Base-by-base conservation (phyloP, 1,140 invertebrate genomes). In the Plutomurus gul region DNA sequence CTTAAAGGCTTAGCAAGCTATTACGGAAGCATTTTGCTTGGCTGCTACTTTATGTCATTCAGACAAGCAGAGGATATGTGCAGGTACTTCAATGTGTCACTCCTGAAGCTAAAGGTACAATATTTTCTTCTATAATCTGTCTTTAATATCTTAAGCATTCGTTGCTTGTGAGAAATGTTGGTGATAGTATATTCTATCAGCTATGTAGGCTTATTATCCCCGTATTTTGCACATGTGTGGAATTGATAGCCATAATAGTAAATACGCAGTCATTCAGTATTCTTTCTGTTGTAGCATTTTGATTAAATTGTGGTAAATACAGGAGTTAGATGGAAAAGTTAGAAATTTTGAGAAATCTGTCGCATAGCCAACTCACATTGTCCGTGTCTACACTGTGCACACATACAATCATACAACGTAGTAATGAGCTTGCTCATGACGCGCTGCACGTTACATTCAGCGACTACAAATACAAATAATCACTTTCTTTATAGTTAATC, bases 331-430 rank as follows among this genome's bases (percentile, higher is more conserved):
- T 65, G 27, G 56, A 65, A 8, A 60, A 60, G 51, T 30, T 60
- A 65, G 56, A 65, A 65, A 65, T 65, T 65, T 65, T n/a, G 56
- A 65, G 56, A 65, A 65, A 65, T 65, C 56, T 65, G 56, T 65
- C 47, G 18, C 56, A 65, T 36, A 65, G 30, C 36, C 1, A 13
- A 65, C n/a, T 65, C 39, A 43, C n/a, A n/a, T n/a, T n/a, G n/a
- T n/a, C n/a, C n/a, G n/a, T n/a, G n/a, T n/a, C n/a, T n/a, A n/a
- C n/a, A n/a, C n/a, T n/a, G n/a, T n/a, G n/a, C n/a, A n/a, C n/a
- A n/a, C n/a, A n/a, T n/a, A n/a, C n/a, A n/a, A n/a, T n/a, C n/a
- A n/a, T n/a, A n/a, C n/a, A n/a, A n/a, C n/a, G n/a, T n/a, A n/a
- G n/a, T n/a, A n/a, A n/a, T n/a, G n/a, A n/a, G n/a, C n/a, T n/a